Evolutionary conservation across 1,140 invertebrate genomes (phyloP), one percentile per base, ranked within the genome.

Genomic region (Leptinotarsa texana): DNA sequence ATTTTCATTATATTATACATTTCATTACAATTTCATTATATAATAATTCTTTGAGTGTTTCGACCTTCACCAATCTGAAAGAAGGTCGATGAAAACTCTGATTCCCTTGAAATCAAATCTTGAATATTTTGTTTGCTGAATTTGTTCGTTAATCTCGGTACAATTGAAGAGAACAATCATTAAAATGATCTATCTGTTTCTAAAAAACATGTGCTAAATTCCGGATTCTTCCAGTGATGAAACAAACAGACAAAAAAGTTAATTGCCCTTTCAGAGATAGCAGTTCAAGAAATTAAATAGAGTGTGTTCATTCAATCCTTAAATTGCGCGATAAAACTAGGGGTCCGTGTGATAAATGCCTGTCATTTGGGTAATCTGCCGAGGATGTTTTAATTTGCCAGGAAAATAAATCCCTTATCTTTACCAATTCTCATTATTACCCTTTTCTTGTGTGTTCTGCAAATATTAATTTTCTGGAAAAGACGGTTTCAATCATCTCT

Each of bases 331-430:
- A 77, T 79, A 79, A 79, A 78, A 77, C 78, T 69, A 68, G 33
- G 62, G 78, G 74, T 27, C 62, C 68, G 73, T 63, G 67, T 77
- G 75, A 79, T 77, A 69, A 79, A 79, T 77, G 78, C 66, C 70
- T 65, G 75, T 75, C 73, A 69, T 79, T 79, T 79, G 75, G 73
- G 75, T 79, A 79, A 79, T 77, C 75, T 77, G 73, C 72, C 74
- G 75, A 77, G 68, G 69, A 79, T 75, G 78, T 77, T 76, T 77
- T 75, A 77, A 77, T 79, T 42, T 79, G 78, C 57, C 69, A 66
- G 74, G 70, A 71, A 77, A 79, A 79, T 66, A 77, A 70, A 70
- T 48, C 24, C 42, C 49, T 61, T 61, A 70, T 70, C 69, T 70
- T 48, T 21, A 33, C 13, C 67, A 18, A 68, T 61, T 70, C 15